Conservation (phyloP, 2,797 vertebrate genomes). For the Platyrinchus mystaceus region DNA sequence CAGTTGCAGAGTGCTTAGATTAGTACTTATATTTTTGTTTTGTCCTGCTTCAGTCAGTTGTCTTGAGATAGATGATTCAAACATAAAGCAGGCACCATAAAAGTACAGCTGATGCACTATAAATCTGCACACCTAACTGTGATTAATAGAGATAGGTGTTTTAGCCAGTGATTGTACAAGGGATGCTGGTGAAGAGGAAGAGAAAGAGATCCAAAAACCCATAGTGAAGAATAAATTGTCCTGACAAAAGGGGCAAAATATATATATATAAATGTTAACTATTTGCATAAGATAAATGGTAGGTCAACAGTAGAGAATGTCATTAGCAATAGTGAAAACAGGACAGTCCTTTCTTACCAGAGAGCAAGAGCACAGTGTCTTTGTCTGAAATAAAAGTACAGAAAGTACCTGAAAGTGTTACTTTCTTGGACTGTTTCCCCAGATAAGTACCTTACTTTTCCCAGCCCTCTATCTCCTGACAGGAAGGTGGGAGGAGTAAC, state of each 20-base stretch:
- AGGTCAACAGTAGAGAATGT: not conserved
- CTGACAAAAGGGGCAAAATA: not conserved
- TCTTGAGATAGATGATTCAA: conserved; percentile 38
- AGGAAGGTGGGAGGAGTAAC: not conserved
- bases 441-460: not conserved
- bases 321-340: conserved; percentile 7
- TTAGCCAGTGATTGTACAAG: not conserved
- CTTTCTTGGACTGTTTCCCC: not conserved
- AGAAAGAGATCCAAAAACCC: conserved; percentile 26
- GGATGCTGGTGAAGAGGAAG: not conserved
- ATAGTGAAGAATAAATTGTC: conserved; percentile 1
- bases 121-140: conserved; percentile 48
- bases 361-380: not conserved
- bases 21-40: conserved; percentile 38
- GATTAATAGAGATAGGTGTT: conserved; percentile 42
- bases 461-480: not conserved
- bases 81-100: conserved; percentile 4
- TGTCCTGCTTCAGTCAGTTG: conserved; percentile 16
- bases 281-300: not conserved
- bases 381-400: not conserved
- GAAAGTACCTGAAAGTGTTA: not conserved
- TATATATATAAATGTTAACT: not conserved
- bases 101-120: not conserved
- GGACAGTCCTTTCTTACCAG: not conserved
- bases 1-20: not conserved